These are phyloP conservation scores for Erpobdella octoculata DNA, from an alignment of 2,888 invertebrate species.

Conservation along the genomic window DNA sequence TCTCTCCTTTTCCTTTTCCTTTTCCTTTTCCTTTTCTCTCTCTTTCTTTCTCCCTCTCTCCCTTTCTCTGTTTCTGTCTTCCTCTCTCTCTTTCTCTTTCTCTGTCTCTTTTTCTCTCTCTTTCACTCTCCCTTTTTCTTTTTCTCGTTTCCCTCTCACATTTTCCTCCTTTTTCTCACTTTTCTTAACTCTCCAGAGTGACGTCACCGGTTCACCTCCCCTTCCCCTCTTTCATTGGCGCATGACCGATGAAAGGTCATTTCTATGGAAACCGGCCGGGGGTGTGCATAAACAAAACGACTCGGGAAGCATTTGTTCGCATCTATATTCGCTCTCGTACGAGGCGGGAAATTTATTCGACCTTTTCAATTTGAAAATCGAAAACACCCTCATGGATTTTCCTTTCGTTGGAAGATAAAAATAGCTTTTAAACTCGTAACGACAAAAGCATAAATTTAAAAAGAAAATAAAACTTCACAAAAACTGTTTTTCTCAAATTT, in stretches of 20 bases:
- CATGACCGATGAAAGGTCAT: slow-evolving; percentile 10
- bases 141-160: not conserved
- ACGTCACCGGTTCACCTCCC: not conserved
- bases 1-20: not conserved
- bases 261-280: not conserved
- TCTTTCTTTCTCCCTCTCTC: slow-evolving; percentile 7
- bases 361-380: too few relatives aligned
- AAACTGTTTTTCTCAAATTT: too few relatives aligned
- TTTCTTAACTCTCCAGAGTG: too few relatives aligned
- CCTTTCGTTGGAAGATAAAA: too few relatives aligned
- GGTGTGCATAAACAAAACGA: not conserved
- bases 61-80: slow-evolving; percentile 14
- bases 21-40: not conserved
- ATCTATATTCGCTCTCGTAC: too few relatives aligned
- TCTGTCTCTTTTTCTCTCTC: slow-evolving; percentile 11
- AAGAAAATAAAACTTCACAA: too few relatives aligned
- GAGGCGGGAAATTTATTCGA: too few relatives aligned
- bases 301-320: not conserved
- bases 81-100: slow-evolving; percentile 9
- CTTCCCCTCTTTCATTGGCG: not conserved
- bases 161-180: not conserved
- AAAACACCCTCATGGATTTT: too few relatives aligned
- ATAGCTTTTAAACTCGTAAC: too few relatives aligned
- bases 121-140: slow-evolving; percentile 14
- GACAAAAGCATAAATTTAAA: too few relatives aligned